Conservation (phyloP, 2,888 invertebrate species). For the Agrotis segetum region DNA sequence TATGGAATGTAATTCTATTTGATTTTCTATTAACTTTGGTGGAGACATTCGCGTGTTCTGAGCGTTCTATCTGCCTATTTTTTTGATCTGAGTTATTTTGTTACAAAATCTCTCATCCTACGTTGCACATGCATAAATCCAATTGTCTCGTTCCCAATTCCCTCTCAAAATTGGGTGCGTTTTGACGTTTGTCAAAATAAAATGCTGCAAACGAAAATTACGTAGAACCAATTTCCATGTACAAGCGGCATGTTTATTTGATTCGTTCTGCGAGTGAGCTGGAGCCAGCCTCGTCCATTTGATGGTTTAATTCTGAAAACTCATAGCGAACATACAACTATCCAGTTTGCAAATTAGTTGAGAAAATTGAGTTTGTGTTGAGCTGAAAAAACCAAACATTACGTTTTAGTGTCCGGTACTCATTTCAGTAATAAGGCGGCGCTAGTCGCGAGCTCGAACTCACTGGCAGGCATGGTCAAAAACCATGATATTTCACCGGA, state of each 20-base stretch:
- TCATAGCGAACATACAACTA: constrained; percentile 5
- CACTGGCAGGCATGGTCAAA: no score
- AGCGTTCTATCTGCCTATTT: no score
- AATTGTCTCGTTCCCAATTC: constrained; percentile 23
- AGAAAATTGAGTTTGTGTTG: constrained; percentile 25
- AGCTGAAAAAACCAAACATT: constrained; percentile 7
- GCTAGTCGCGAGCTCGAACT: no score
- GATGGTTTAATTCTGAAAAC: constrained; percentile 35
- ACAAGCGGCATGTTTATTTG: constrained; percentile 43
- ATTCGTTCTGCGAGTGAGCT: constrained; percentile 29
- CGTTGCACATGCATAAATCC: constrained; percentile 21
- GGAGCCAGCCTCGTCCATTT: constrained; percentile 24
- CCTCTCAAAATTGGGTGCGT: constrained; percentile 13
- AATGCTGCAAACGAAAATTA: constrained; percentile 32
- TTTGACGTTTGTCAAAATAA: constrained; percentile 44
- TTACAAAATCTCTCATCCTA: no score
- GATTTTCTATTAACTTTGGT: no score
- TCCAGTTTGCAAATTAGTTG: constrained; percentile 25
- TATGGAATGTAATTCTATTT: no score
- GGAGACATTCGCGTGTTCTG: no score
- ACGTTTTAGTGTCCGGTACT: neutral
- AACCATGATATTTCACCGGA: no score
- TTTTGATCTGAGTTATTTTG: no score
- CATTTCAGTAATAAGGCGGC: neutral
- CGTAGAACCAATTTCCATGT: constrained; percentile 41